Conservation (phyloP, 1,140 invertebrate species). For the Melitaea cinxia region DNA sequence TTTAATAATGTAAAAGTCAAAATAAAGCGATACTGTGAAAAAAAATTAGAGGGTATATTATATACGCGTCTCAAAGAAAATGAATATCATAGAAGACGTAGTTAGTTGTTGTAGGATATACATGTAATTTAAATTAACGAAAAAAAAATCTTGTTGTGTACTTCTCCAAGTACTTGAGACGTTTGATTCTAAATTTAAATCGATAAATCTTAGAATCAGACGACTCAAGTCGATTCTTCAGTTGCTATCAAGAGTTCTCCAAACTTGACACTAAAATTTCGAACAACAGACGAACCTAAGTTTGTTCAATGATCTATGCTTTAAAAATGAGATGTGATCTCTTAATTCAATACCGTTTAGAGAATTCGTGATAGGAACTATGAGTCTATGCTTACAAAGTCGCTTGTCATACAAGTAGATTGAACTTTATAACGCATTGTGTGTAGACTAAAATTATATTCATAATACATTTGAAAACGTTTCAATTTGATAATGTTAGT, state of each 20-base stretch:
- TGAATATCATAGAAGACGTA: conserved; percentile 76
- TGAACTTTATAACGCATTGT: conserved; percentile 42
- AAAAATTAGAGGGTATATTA: conserved; percentile 77
- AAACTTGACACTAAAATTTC: not conserved
- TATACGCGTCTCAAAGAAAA: conserved; percentile 69
- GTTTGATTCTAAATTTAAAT: conserved; percentile 24
- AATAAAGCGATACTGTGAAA: conserved; percentile 81
- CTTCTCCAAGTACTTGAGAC: conserved; percentile 38
- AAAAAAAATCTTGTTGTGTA: conserved; percentile 52
- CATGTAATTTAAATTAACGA: conserved; percentile 57
- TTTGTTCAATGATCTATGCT: not conserved
- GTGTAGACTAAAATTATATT: conserved; percentile 44
- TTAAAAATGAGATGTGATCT: conserved; percentile 17
- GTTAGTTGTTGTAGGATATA: conserved; percentile 74
- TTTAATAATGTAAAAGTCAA: conserved; percentile 79
- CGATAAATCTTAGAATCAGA: conserved; percentile 20
- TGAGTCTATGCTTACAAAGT: conserved; percentile 34
- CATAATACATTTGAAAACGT: conserved; percentile 52
- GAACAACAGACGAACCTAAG: not conserved
- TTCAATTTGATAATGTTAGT: conserved; percentile 73
- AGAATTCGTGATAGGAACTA: conserved; percentile 28
- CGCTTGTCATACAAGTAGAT: conserved; percentile 47
- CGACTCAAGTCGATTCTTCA: conserved; percentile 22
- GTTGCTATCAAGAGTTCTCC: conserved; percentile 25
- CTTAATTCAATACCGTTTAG: not conserved